Evolutionary conservation across 2,888 invertebrate genomes (phyloP), one percentile per base, ranked within the genome.

Genomic region (Amblyjoppa fuscipennis): DNA sequence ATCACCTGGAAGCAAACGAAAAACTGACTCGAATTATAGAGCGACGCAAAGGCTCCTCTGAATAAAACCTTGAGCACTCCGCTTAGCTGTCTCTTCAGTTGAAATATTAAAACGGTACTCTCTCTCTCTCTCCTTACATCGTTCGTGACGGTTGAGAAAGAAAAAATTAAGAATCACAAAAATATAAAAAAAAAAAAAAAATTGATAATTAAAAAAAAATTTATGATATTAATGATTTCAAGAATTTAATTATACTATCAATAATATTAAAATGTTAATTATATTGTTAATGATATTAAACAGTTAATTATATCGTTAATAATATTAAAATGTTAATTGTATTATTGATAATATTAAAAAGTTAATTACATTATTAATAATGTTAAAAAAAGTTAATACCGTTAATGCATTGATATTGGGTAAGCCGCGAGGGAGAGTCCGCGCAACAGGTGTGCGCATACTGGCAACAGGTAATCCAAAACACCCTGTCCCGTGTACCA

Each of bases 391-490:
- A 49, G 16, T 0, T 38, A 9, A 53, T 20, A 13, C 51, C n/a
- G 20, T 38, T 56, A 59, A 28, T 41, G 45, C 11, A 51, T 61
- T 16, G 56, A 41, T 70, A 28, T 76, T 70, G 68, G 41, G 56
- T 41, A 7, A 31, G 25, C 56, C 20, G 56, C 77, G 70, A 76
- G 45, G 41, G 51, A 45, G 66, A 71, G 68, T 49, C 45, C 3
- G 66, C 34, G 70, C 82, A 83, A 83, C 82, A 83, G 82, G 82
- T 83, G 82, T 73, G 45, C 56, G 56, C 68, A 31, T 6, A 45
- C 56, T 53, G 56, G 77, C 77, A 77, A 77, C 71, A 83, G 77
- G 77, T 77, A 77, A 83, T 83, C 73, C 77, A 76, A 76, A 71
- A 70, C 76, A 38, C 25, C 38, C n/a, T 3, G 41, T 61, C 41